phyloP scores from a whole-genome alignment of 2,113 vertebrate species.

The Falco punctatus region DNA sequence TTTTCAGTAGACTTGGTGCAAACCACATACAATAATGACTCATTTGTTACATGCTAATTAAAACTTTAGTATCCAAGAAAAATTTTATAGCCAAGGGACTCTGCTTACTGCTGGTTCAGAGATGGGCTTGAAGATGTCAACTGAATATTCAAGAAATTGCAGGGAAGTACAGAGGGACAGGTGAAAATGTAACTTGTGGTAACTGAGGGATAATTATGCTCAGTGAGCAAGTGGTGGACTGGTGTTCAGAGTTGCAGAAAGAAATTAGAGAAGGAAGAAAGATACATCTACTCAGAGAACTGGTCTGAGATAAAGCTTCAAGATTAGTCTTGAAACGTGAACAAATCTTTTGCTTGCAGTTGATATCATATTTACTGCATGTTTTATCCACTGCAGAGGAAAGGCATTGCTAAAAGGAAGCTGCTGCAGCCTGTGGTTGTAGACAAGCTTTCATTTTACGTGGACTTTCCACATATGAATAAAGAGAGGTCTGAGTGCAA shows the following conservation, averaged over 20 bases:
- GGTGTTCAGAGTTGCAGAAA: background rate
- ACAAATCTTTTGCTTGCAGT: background rate
- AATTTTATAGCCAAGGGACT: background rate
- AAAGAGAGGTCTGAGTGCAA: background rate
- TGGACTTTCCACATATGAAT: background rate
- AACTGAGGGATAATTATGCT: background rate
- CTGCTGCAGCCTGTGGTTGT: background rate
- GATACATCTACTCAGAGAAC: background rate
- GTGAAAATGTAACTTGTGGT: background rate
- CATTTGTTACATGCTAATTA: background rate
- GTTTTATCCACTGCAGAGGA: background rate
- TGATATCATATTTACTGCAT: background rate
- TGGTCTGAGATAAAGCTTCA: background rate
- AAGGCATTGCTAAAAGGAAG: background rate
- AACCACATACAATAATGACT: background rate
- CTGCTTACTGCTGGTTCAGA: background rate
- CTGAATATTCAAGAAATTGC: background rate
- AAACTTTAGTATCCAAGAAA: background rate
- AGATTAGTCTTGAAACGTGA: background rate
- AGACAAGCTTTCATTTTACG: background rate
- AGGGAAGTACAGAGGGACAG: background rate
- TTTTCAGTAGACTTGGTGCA: background rate
- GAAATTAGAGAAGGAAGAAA: background rate
- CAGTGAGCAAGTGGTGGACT: background rate
- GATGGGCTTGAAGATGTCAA: background rate